These are phyloP conservation scores for Turritopsis dohrnii DNA, from an alignment of 30 jellyfish, hydroid and myxozoan genomes.

Conservation along the genomic window DNA sequence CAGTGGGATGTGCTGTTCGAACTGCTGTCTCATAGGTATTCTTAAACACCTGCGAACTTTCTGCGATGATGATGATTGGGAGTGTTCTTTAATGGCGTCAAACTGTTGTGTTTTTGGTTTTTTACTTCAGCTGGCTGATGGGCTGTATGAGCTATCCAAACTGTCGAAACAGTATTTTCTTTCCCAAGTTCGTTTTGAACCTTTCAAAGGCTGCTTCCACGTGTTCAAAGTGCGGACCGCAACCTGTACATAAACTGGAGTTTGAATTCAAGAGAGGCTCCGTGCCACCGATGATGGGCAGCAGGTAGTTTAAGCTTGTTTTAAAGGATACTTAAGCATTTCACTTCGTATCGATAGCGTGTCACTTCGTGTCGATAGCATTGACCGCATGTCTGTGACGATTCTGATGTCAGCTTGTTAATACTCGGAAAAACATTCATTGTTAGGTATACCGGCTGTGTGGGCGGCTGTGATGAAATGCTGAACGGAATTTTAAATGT, in stretches of 20 bases:
- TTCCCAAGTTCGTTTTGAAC: conserved; percentile 68
- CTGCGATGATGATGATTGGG: too few relatives aligned
- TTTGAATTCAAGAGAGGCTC: conserved; percentile 77
- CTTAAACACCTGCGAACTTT: too few relatives aligned
- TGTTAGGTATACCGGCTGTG: conserved; percentile 73
- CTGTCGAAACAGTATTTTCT: conserved; percentile 75
- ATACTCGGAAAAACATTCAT: too few relatives aligned
- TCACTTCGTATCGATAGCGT: too few relatives aligned
- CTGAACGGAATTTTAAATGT: conserved; percentile 11
- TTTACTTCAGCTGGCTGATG: conserved; percentile 46
- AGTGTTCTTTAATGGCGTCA: too few relatives aligned
- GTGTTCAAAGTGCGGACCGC: conserved; percentile 59
- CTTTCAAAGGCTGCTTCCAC: conserved; percentile 40
- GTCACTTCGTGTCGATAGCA: too few relatives aligned
- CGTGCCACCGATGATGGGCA: conserved; percentile 67
- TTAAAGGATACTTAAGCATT: too few relatives aligned
- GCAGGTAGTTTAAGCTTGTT: not conserved
- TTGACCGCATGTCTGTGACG: too few relatives aligned
- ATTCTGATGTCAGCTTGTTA: too few relatives aligned
- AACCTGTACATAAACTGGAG: conserved; percentile 61
- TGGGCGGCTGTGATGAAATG: conserved; percentile 88
- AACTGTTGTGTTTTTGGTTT: too few relatives aligned
- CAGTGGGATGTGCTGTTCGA: too few relatives aligned
- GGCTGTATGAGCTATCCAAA: conserved; percentile 88
- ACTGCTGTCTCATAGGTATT: too few relatives aligned